Evolutionary conservation across 2,797 vertebrate genomes (phyloP).

Genomic region (Aphelocoma californica): DNA sequence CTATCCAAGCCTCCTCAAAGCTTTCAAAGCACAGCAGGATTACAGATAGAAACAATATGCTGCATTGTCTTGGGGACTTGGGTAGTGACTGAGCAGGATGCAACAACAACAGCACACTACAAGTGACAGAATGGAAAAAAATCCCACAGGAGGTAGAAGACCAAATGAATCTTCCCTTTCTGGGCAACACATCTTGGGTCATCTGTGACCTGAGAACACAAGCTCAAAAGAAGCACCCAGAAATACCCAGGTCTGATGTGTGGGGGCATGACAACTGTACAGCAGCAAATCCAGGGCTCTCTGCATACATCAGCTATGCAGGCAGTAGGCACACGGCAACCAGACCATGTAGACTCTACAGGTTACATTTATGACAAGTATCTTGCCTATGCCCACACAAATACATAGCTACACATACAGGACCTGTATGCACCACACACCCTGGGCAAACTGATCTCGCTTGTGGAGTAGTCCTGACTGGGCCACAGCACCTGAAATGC

Average conservation of each 20-base stretch:
- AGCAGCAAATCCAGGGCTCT: background rate
- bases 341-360: background rate
- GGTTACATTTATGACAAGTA: background rate
- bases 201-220: background rate
- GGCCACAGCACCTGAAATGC: background rate
- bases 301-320: background rate
- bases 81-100: background rate
- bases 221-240: background rate
- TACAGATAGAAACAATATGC: background rate
- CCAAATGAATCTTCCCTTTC: background rate
- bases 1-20: background rate
- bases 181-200: background rate
- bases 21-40: background rate
- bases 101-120: background rate
- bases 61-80: background rate
- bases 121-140: background rate
- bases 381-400: background rate
- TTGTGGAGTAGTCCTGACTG: background rate
- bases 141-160: accelerated
- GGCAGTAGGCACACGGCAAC: background rate
- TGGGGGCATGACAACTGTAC: background rate
- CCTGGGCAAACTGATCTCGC: background rate
- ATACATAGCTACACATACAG: background rate
- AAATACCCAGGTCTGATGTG: background rate
- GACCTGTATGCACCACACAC: background rate